These are phyloP conservation scores for Orius insidiosus DNA, from an alignment of 1,140 invertebrate genomes.

Conservation along the genomic window DNA sequence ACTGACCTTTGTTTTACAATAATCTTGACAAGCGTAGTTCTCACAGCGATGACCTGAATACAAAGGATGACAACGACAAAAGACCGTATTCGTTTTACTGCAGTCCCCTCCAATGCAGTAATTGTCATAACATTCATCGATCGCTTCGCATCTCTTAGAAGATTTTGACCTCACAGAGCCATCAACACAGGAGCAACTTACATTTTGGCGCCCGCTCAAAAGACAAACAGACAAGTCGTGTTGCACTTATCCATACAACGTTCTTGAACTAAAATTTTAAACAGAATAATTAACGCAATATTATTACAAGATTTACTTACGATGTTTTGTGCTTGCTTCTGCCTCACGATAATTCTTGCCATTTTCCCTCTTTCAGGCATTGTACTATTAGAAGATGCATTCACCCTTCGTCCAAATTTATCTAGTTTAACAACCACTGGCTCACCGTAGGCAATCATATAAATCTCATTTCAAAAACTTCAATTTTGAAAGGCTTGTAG, in stretches of 20 bases:
- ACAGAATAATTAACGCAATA: too few relatives aligned
- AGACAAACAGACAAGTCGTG: too few relatives aligned
- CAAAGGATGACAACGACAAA: conserved; percentile 37
- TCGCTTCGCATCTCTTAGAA: too few relatives aligned
- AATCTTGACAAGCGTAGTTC: conserved; percentile 40
- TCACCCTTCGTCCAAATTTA: conserved; percentile 21
- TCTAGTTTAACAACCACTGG: background rate
- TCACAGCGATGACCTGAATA: conserved; percentile 43
- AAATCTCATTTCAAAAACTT: conserved; percentile 56
- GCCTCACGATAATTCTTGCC: conserved; percentile 18
- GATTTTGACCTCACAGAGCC: too few relatives aligned
- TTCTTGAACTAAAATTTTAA: too few relatives aligned
- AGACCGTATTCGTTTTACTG: conserved; percentile 7
- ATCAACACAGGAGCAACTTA: too few relatives aligned
- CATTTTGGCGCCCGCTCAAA: too few relatives aligned
- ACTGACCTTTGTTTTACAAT: conserved; percentile 45
- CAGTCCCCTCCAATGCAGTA: too few relatives aligned
- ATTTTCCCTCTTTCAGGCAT: background rate
- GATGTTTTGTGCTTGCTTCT: conserved; percentile 41
- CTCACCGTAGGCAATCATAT: conserved; percentile 38
- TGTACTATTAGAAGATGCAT: conserved; percentile 29
- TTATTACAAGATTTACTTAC: too few relatives aligned
- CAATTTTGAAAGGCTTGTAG: conserved; percentile 40
- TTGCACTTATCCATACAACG: too few relatives aligned
- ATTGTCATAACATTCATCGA: too few relatives aligned